phyloP scores from a whole-genome alignment of 2,113 vertebrate genomes.

The Benitochromis conjunctus region DNA sequence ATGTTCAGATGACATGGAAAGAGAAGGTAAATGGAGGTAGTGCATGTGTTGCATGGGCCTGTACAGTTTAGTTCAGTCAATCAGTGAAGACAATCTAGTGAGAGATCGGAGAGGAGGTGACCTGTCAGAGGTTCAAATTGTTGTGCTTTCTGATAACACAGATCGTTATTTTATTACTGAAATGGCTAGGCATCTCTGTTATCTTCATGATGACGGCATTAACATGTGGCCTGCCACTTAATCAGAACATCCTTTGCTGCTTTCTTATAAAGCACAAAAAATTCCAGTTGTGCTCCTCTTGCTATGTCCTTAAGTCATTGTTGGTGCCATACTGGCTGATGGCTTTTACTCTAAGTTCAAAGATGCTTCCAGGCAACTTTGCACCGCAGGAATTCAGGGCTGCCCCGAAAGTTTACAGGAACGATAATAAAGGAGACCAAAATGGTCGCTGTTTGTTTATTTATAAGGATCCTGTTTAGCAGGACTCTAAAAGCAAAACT shows the following conservation, averaged over 20 bases:
- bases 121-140: not conserved
- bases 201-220: not conserved
- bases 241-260: not conserved
- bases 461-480: not conserved
- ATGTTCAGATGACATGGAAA: not conserved
- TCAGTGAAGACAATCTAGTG: not conserved
- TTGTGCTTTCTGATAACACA: not conserved
- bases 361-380: not conserved
- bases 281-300: not conserved
- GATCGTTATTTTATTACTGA: not conserved
- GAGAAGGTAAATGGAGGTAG: not conserved
- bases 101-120: not conserved
- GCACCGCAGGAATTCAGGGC: not conserved
- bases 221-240: not conserved
- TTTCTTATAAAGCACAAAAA: not conserved
- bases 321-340: not conserved
- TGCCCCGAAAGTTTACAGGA: not conserved
- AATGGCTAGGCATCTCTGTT: not conserved
- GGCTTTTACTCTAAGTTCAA: not conserved
- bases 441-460: not conserved
- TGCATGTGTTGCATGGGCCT: slow-evolving; percentile 26
- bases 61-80: not conserved
- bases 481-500: not conserved
- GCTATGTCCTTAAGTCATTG: not conserved
- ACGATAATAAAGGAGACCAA: not conserved